Evolutionary conservation across 2,888 invertebrate genomes (phyloP), one percentile per base, ranked within the genome.

Genomic region (Ormyrus thymus): DNA sequence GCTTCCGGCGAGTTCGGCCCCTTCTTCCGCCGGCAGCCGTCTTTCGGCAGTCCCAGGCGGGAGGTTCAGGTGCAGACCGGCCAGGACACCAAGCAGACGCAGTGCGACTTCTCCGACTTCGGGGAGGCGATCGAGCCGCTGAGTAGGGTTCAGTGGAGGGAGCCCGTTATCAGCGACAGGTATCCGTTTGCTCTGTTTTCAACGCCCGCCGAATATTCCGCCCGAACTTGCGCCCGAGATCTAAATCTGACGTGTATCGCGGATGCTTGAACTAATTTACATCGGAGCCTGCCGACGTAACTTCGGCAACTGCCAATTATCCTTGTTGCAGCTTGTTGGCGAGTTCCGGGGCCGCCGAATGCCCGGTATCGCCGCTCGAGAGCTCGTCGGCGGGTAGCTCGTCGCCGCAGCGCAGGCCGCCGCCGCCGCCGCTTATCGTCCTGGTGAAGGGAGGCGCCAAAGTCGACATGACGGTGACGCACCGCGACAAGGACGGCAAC

Each of bases 381-480:
- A 83, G 82, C 72, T 78, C 65, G 3, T 80, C 84, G 45, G 76
- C 79, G 51, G 66, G 72, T 64, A 76, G 73, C 61, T 68, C 65
- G 45, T 71, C 75, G 45, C 79, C 78, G 3, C 13, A 53, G 10
- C 15, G 13, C n/a, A 15, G 45, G 6, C 10, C 46, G 29, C 61
- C 62, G n/a, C 82, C 86, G 0, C 81, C 62, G 10, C 82, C 87
- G 0, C 81, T 84, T n/a, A 83, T 86, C 10, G 83, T 85, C n/a
- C 82, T 87, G 73, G 84, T 84, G 13, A 87, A 86, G 80, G 84
- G 85, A 11, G 83, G 81, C 48, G 72, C 56, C 61, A 79, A 61
- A 29, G 15, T 79, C 65, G 87, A 86, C 78, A 91, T 91, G 90
- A 90, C 91, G 78, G 90, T 91, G 61, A 90, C 89, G 48, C 89